Conservation (phyloP, 2,113 vertebrate species). For the Odobenus rosmarus region DNA sequence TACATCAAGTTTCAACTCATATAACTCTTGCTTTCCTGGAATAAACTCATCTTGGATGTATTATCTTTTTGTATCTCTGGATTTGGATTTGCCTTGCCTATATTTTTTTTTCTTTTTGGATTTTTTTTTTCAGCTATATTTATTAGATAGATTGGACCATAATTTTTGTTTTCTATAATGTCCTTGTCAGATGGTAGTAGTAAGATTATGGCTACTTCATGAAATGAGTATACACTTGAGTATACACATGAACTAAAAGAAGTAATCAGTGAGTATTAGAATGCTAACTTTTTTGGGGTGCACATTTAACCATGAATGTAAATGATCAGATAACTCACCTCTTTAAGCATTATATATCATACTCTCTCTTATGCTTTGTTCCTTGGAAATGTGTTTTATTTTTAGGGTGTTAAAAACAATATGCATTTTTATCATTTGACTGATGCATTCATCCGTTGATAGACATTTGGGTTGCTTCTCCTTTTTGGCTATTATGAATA, state of each 20-base stretch:
- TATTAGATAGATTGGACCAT: neutral
- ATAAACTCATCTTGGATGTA: neutral
- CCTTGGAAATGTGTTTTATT: neutral
- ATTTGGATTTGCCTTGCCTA: neutral
- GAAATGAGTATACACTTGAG: neutral
- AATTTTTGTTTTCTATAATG: neutral
- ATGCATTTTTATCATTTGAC: neutral
- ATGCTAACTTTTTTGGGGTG: neutral
- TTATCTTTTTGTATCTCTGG: neutral
- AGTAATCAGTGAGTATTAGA: neutral
- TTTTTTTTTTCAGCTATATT: neutral
- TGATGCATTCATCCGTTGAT: neutral
- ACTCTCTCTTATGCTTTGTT: neutral
- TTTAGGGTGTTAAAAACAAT: neutral
- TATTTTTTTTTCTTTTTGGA: neutral
- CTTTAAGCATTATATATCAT: neutral
- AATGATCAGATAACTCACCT: neutral
- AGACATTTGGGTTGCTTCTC: neutral
- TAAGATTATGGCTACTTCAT: neutral
- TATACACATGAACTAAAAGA: neutral
- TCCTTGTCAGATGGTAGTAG: neutral
- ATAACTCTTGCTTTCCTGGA: neutral
- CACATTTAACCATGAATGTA: neutral
- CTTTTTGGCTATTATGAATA: neutral
- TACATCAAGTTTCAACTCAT: neutral